These are phyloP conservation scores for Pachycephala philippinensis DNA, from an alignment of 2,113 vertebrate genomes.

Conservation along the genomic window DNA sequence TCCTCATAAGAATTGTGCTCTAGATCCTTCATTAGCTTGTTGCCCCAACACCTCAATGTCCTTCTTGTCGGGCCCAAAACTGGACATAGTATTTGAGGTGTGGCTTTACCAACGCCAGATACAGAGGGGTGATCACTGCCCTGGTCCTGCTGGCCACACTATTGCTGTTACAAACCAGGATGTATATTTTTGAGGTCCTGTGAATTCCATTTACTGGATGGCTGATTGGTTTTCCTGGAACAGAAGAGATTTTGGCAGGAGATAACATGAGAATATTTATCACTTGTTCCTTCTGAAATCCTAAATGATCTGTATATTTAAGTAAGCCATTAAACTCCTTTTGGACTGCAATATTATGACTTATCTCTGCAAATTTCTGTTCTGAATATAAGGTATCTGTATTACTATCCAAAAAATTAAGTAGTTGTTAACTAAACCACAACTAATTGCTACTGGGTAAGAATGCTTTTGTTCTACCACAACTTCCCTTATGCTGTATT, in stretches of 20 bases:
- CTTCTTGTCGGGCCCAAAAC: accelerated
- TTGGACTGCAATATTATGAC: background rate
- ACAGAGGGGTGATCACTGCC: accelerated
- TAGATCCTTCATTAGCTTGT: background rate
- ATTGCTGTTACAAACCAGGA: background rate
- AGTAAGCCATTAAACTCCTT: background rate
- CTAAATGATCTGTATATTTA: background rate
- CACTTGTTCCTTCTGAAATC: background rate
- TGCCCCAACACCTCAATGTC: background rate
- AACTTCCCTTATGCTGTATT: background rate
- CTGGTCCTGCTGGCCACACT: background rate
- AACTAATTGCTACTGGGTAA: background rate
- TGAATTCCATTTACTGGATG: background rate
- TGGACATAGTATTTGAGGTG: background rate
- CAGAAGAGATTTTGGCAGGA: background rate
- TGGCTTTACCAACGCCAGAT: accelerated
- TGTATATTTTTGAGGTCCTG: background rate
- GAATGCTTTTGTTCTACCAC: background rate
- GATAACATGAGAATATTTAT: background rate
- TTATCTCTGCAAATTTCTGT: background rate
- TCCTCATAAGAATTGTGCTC: background rate
- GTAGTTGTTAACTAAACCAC: background rate
- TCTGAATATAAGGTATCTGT: background rate
- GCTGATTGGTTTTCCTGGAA: background rate
- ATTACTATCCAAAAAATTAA: background rate